Conservation (phyloP, 2,113 vertebrate genomes). For the Lamprologus speciosus region DNA sequence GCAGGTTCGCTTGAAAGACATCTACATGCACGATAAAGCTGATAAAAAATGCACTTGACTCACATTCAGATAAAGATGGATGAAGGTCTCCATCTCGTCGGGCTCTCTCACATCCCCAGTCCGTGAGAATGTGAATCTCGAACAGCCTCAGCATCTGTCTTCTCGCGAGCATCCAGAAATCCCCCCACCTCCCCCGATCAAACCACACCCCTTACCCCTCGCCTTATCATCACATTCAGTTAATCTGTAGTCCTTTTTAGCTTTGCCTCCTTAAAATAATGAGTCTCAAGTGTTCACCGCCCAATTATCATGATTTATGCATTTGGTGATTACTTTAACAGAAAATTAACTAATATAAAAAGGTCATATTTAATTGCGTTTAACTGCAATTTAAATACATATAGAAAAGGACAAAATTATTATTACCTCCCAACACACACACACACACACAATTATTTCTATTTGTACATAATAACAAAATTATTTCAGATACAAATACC, state of each 20-base stretch:
- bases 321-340: not conserved
- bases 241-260: not conserved
- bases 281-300: not conserved
- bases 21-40: not conserved
- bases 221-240: not conserved
- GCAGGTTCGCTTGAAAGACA: not conserved
- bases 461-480: not conserved
- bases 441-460: not conserved
- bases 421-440: not conserved
- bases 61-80: constrained; percentile 47
- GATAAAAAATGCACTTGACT: constrained; percentile 11
- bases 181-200: not conserved
- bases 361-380: not conserved
- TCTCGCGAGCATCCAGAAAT: constrained; percentile 44
- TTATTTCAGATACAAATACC: not conserved
- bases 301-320: not conserved
- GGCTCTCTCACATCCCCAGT: constrained; percentile 31
- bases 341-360: not conserved
- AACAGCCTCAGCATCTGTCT: constrained; percentile 28
- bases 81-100: constrained; percentile 54
- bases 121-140: constrained; percentile 18
- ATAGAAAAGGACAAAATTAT: not conserved
- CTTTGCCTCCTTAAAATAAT: not conserved
- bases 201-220: constrained; percentile 30
- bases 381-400: not conserved